Conservation (phyloP, 2,113 vertebrate genomes). For the Daphoenositta chrysoptera region DNA sequence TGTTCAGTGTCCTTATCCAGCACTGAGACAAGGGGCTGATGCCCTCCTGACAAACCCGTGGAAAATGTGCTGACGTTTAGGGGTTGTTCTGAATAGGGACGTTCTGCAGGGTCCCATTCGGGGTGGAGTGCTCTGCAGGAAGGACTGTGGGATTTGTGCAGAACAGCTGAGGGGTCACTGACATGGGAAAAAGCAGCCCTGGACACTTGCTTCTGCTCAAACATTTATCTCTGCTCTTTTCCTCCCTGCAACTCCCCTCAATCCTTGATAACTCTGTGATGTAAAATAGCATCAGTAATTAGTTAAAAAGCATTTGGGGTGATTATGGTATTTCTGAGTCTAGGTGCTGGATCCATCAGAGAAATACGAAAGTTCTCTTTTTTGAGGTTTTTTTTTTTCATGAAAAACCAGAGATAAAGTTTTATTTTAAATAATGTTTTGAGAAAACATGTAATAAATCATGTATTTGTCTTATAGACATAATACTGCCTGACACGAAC, state of each 20-base stretch:
- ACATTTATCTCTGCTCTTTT: not conserved
- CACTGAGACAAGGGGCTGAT: not conserved
- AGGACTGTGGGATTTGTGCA: not conserved
- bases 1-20: not conserved
- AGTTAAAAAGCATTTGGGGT: not conserved
- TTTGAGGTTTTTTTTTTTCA: not conserved
- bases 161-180: not conserved
- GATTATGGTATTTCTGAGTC: not conserved
- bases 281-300: not conserved
- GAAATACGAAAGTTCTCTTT: not conserved
- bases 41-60: not conserved
- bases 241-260: not conserved
- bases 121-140: not conserved
- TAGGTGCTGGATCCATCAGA: not conserved
- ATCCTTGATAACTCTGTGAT: not conserved
- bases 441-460: accelerated
- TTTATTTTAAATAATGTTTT: not conserved
- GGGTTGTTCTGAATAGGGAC: not conserved
- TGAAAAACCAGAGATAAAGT: not conserved
- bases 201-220: not conserved
- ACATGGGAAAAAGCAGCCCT: not conserved
- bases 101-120: not conserved
- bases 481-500: not conserved
- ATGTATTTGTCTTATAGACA: not conserved
- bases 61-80: not conserved